Evolutionary conservation across 2,113 vertebrate genomes (phyloP), one percentile per base, ranked within the genome.

Genomic region (Orthochromis malagaraziensis): DNA sequence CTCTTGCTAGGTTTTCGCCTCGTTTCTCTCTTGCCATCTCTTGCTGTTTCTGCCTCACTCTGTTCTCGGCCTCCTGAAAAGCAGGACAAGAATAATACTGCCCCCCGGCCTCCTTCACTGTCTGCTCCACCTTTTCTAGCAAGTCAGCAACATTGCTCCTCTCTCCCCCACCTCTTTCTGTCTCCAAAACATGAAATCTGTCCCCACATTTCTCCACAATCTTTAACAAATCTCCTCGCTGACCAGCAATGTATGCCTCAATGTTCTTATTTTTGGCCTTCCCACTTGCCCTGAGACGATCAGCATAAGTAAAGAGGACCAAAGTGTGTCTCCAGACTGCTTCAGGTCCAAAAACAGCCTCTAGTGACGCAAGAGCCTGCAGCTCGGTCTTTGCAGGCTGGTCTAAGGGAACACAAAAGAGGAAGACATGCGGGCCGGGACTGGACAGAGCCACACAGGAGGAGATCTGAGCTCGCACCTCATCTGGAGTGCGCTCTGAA

Each of bases 381-480:
- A 96, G 89, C 88, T 95, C 95, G 0, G 47, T 70, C 81, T 91
- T 92, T 42, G 94, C 92, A 4, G 96, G 94, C 58, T 93, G 93
- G 89, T 96, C 92, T 19, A 96, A n/a, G 3, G 96, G 96, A 49
- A 96, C 88, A 9, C 96, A 97, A n/a, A 97, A 54, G 13, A 97
- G 94, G 90, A 97, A 96, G 73, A 91, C 94, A 5, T 97, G 96
- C 35, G 96, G 96, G 8, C 96, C 96, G 0, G 96, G 96, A 63
- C 93, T 93, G 49, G 93, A 92, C 86, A 97, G 63, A 49, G 95
- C 86, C 24, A 96, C 83, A 9, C 96, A 96, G 70, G 95, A 93
- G 8, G 95, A 95, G 83, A 96, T 92, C 88, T 96, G 95, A 49
- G 92, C 89, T 49, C 89, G 94, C 55, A 96, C 89, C 45, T 96